Evolutionary conservation across 2,888 invertebrate genomes (phyloP).

Genomic region (Leptinotarsa peninsularis): DNA sequence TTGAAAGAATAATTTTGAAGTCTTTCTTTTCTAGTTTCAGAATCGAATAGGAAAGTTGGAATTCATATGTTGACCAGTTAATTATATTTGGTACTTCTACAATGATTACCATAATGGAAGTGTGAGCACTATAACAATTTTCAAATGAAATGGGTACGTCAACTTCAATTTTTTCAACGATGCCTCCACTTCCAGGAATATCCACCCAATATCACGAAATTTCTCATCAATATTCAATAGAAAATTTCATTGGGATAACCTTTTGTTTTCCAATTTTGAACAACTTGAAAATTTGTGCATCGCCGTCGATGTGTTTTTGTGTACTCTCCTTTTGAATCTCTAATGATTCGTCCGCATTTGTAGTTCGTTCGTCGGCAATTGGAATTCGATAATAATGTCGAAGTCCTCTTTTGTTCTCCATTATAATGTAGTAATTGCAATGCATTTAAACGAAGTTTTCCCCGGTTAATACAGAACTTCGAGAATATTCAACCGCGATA

Average conservation of each 20-base stretch:
- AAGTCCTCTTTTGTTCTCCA: constrained; percentile 38
- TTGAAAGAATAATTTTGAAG: too few species aligned
- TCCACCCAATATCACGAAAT: too few species aligned
- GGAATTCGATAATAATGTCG: constrained; percentile 43
- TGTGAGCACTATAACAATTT: too few species aligned
- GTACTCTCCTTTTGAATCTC: constrained; percentile 36
- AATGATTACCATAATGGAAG: too few species aligned
- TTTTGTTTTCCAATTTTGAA: background rate
- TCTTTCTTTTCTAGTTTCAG: too few species aligned
- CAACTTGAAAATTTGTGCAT: background rate
- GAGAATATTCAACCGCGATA: constrained; percentile 9
- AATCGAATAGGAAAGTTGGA: too few species aligned
- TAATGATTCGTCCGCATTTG: constrained; percentile 36
- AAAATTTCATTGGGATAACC: background rate
- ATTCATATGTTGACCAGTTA: too few species aligned
- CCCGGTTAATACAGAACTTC: constrained; percentile 8
- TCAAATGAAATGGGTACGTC: too few species aligned
- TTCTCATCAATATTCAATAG: too few species aligned
- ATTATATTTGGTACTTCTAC: too few species aligned
- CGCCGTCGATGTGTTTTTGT: constrained; percentile 22
- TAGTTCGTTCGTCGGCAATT: constrained; percentile 32
- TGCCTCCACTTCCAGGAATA: too few species aligned
- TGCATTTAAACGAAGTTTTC: constrained; percentile 30
- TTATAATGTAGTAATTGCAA: constrained; percentile 41
- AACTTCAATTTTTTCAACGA: too few species aligned